Evolutionary conservation across 2,797 vertebrate species (phyloP), one percentile per base, ranked within the genome.

Genomic region (Falco biarmicus): DNA sequence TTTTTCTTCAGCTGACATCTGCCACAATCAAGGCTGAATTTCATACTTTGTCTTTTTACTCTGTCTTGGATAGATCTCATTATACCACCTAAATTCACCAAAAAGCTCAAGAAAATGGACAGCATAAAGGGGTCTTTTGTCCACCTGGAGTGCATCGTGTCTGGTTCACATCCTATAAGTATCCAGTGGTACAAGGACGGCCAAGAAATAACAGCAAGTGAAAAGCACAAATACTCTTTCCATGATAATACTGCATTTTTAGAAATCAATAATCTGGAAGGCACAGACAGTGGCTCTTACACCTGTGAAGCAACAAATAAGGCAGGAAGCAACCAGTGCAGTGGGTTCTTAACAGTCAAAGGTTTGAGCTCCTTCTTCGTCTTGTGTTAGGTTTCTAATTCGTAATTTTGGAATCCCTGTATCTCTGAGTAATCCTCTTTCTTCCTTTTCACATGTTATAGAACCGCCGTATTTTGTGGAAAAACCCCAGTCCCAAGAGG

Each of bases 71-170:
- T 95, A 99, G 99, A 99, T 99, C 99, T 99, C 97, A 99, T 99
- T 96, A 99, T 99, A 97, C 99, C 99, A 80, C 99, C 99, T 11
- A 99, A 99, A 81, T 99, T 99, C 95, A 99, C 99, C 71, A 99
- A 99, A 98, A 99, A 99, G 90, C 97, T 99, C 87, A 99, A 99
- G 98, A 98, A 98, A 98, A 98, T 98, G 92, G 99, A 99, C 97
- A 99, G 99, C 87, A 99, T 99, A 97, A 99, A 99, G 97, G 99
- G 99, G 26, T 99, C 99, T 41, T 99, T 99, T 85, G 98, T 99
- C 81, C 99, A 99, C 69, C 97, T 99, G 97, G 99, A 99, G 76
- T 99, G 99, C 93, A 99, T 99, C 83, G 98, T 99, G 50, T 99
- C 99, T 64, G 99, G 99, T 76, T 99, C 99, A 3, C 98, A 99